Conservation (phyloP, 2,888 invertebrate genomes). For the Dichetophora obliterata region DNA sequence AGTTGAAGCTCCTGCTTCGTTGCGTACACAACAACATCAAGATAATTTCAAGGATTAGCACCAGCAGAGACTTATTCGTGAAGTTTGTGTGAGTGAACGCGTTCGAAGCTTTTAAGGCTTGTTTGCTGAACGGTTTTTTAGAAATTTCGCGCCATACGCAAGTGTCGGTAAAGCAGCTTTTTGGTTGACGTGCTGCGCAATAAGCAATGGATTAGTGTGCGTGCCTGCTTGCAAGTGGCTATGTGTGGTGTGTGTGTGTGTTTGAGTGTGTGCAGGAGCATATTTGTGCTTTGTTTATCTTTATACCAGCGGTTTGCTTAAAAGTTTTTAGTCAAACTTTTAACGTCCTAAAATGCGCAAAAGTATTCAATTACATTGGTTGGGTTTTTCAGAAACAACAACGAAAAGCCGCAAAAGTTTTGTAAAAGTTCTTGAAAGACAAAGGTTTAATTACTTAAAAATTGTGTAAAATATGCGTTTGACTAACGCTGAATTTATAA, state of each 20-base stretch:
- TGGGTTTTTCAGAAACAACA: too few species aligned
- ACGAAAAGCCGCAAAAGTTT: too few species aligned
- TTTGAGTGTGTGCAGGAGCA: conserved; percentile 6
- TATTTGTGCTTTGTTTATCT: neutral
- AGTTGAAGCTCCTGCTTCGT: conserved; percentile 22
- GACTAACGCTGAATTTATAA: too few species aligned
- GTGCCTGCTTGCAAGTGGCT: neutral
- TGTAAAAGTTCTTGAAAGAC: too few species aligned
- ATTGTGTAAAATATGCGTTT: too few species aligned
- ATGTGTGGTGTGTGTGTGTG: neutral
- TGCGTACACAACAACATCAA: neutral
- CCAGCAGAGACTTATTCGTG: neutral
- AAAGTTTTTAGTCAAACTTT: conserved; percentile 12
- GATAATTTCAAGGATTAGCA: conserved; percentile 3
- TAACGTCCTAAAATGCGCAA: conserved; percentile 3
- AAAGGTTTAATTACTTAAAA: too few species aligned
- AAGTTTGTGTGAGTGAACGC: neutral
- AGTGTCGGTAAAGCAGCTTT: conserved; percentile 26
- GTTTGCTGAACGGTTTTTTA: neutral
- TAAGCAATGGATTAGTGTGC: conserved; percentile 1
- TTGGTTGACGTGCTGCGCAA: conserved; percentile 13
- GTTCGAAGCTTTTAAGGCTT: neutral
- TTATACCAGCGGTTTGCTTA: neutral
- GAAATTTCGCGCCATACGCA: conserved; percentile 5
- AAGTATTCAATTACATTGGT: conserved; percentile 19